phyloP scores from a whole-genome alignment of 2,113 vertebrate species.

The Cettia cetti region DNA sequence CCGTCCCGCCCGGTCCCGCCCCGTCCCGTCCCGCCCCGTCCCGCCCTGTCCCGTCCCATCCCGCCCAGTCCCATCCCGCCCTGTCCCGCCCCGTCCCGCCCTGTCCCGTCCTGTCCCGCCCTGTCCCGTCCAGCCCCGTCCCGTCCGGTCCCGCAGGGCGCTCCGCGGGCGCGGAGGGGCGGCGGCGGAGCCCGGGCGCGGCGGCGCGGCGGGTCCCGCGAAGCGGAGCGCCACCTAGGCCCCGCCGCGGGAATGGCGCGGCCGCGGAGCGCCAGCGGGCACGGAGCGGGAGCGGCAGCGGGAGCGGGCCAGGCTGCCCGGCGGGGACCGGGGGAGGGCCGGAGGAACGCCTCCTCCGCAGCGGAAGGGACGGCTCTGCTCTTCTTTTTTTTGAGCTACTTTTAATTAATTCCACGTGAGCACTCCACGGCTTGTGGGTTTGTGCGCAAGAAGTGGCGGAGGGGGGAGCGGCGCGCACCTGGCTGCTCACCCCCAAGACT shows the following conservation, averaged over 20 bases:
- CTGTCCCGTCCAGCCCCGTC: rapidly evolving
- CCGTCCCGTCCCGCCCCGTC: no score
- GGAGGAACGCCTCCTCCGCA: no score
- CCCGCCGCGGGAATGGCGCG: conserved; percentile 76
- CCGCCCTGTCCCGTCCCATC: no score
- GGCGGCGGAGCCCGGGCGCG: neutral
- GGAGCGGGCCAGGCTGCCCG: neutral
- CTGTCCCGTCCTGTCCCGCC: rapidly evolving
- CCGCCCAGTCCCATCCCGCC: no score
- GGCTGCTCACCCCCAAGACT: neutral
- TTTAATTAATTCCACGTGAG: neutral
- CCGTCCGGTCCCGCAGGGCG: no score
- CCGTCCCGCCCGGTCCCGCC: no score
- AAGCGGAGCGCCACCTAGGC: conserved; percentile 96
- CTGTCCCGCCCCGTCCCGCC: rapidly evolving
- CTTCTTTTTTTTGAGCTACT: neutral
- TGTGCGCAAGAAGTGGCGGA: neutral
- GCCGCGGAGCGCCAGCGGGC: neutral
- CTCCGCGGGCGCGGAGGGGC: neutral
- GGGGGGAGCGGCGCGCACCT: neutral
- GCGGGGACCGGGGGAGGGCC: no score
- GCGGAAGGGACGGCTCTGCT: neutral
- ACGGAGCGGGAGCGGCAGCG: neutral
- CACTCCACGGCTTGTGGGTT: neutral
- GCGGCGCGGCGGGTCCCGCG: no score